Conservation (phyloP, 2,113 vertebrate species). For the Malurus alboscapulatus region DNA sequence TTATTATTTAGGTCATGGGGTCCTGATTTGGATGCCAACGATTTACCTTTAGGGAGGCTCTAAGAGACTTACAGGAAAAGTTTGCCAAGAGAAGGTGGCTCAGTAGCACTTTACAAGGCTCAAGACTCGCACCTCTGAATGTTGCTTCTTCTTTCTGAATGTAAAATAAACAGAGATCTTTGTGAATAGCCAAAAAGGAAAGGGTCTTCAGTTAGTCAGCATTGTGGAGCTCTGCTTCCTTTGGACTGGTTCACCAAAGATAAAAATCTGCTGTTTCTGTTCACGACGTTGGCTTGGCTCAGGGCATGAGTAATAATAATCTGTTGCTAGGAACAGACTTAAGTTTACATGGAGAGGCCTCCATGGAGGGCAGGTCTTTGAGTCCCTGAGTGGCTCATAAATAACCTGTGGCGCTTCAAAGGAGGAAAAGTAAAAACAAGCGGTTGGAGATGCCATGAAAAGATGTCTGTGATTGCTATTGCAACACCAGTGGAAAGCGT, state of each 20-base stretch:
- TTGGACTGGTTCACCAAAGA: neutral
- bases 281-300: neutral
- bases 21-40: neutral
- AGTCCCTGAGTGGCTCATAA: slow-evolving; percentile 23
- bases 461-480: slow-evolving; percentile 2
- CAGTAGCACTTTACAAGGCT: neutral
- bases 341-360: slow-evolving; percentile 35
- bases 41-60: neutral
- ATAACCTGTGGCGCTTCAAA: slow-evolving; percentile 15
- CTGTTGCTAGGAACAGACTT: slow-evolving; percentile 43
- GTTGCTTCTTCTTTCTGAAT: neutral
- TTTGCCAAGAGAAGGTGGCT: neutral
- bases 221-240: neutral
- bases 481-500: slow-evolving; percentile 5
- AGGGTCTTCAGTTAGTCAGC: neutral
- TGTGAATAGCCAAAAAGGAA: neutral
- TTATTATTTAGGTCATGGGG: neutral
- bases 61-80: neutral
- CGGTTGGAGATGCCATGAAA: neutral
- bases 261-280: slow-evolving; percentile 33
- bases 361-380: slow-evolving; percentile 1
- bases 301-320: slow-evolving; percentile 32
- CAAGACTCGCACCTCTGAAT: neutral
- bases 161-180: neutral
- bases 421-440: neutral